Base-by-base conservation (phyloP, 2,888 invertebrate genomes). In the Ellobium chinense region DNA sequence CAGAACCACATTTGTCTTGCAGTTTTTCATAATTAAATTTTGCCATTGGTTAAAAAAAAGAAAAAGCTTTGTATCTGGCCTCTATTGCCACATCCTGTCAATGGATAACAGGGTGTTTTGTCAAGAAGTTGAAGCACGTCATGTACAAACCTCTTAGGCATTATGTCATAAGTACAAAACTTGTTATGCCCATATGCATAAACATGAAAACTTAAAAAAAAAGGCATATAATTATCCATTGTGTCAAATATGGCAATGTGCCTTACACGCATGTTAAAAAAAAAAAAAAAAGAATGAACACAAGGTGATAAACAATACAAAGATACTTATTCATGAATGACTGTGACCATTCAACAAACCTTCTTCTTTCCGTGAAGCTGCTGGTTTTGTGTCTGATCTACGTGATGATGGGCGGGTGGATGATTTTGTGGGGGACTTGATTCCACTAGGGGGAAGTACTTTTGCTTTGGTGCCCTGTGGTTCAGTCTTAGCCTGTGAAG, bases 391-490 rank as follows among this genome's bases (percentile, higher is more conserved):
- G 21, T 79, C 79, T 5, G 66, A 27, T 56, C 65, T 31, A n/a
- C 56, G 46, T 14, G 77, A 54, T 46, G 54, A 9, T 68, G 68
- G 27, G 31, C 65, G 37, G 9, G 27, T 7, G 5, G 68, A 58
- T 60, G 68, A 39, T 70, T 80, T 80, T 14, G 36, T 34, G 18
- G 80, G 75, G 14, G 80, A 80, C 27, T 54, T 75, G 14, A 75
- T 62, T 24, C 70, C 70, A 70, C 75, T 80, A 27, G 80, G 80
- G 5, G 80, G 80, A 1, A 75, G 21, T 18, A 80, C 62, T 36
- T 75, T 80, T 29, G 46, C 62, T 75, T 80, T 75, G 7, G 69
- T 68, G 21, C 80, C 80, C 46, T 80, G 75, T n/a, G 75, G 69
- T 69, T 80, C 80, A 54, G 75, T 80, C 36, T 75, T 75, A 24